These are phyloP conservation scores for Elysia chlorotica DNA, from an alignment of 1,140 invertebrate genomes.

Conservation along the genomic window DNA sequence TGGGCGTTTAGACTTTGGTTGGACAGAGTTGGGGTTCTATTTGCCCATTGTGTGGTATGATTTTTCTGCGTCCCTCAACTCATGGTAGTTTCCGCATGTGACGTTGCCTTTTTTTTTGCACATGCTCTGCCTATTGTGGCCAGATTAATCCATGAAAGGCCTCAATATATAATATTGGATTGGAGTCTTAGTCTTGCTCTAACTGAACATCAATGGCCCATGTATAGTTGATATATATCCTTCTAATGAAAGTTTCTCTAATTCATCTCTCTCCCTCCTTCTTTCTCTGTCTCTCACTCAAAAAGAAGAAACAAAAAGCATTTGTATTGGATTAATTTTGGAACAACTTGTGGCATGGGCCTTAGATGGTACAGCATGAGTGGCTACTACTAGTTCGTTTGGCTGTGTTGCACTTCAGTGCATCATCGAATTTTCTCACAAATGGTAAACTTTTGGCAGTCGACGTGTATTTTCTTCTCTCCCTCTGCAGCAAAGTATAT, in stretches of 20 bases:
- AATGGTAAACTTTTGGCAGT: constrained; percentile 3
- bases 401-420: too few species aligned
- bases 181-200: constrained; percentile 4
- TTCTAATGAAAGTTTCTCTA: too few species aligned
- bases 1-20: constrained; percentile 25
- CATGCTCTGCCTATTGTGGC: constrained; percentile 8
- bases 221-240: too few species aligned
- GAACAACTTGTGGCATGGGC: too few species aligned
- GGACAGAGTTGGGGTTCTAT: constrained; percentile 24
- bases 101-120: constrained; percentile 3
- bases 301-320: too few species aligned
- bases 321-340: too few species aligned
- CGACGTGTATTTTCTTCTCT: constrained; percentile 13
- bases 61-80: constrained; percentile 9
- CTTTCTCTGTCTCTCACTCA: too few species aligned
- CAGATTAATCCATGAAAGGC: constrained; percentile 11
- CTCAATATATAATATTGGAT: not conserved
- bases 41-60: constrained; percentile 6
- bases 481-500: constrained; percentile 88
- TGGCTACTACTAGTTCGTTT: too few species aligned
- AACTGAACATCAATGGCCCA: too few species aligned
- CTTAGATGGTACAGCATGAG: too few species aligned
- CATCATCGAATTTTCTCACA: too few species aligned
- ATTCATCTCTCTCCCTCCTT: too few species aligned
- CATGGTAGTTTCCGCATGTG: constrained; percentile 19